Conservation (phyloP, 2,113 vertebrate genomes). For the Rhinolophus ferrumequinum region DNA sequence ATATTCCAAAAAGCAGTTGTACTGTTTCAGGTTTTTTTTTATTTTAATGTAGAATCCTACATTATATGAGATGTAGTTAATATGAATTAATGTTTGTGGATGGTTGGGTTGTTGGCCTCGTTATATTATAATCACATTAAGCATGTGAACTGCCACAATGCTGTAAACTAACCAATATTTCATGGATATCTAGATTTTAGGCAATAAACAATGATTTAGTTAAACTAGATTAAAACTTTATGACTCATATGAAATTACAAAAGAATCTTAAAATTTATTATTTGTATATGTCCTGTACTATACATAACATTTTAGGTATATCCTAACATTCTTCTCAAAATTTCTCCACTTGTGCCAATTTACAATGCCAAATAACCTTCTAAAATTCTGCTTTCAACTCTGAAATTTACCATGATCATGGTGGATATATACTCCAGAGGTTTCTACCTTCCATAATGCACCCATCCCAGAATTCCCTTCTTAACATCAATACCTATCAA, state of each 20-base stretch:
- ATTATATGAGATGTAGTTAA: background rate
- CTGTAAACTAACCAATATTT: background rate
- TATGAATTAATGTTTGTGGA: background rate
- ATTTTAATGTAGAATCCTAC: background rate
- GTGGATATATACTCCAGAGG: background rate
- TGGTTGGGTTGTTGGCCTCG: background rate
- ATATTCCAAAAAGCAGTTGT: background rate
- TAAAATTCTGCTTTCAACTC: background rate
- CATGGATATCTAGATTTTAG: background rate
- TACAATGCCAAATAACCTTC: background rate
- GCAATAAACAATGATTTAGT: background rate
- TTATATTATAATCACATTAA: background rate
- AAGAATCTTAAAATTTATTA: background rate
- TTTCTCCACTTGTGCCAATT: background rate
- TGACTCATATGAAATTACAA: background rate
- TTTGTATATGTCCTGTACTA: background rate
- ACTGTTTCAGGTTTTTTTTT: background rate
- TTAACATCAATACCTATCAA: background rate
- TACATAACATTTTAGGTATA: background rate
- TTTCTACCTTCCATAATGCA: background rate
- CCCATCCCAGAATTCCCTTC: background rate
- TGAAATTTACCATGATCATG: background rate
- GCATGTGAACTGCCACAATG: background rate
- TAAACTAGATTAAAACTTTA: background rate
- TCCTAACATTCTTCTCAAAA: background rate